Evolutionary conservation across 2,888 invertebrate species (phyloP).

Genomic region (Ornithoptera alexandrae): DNA sequence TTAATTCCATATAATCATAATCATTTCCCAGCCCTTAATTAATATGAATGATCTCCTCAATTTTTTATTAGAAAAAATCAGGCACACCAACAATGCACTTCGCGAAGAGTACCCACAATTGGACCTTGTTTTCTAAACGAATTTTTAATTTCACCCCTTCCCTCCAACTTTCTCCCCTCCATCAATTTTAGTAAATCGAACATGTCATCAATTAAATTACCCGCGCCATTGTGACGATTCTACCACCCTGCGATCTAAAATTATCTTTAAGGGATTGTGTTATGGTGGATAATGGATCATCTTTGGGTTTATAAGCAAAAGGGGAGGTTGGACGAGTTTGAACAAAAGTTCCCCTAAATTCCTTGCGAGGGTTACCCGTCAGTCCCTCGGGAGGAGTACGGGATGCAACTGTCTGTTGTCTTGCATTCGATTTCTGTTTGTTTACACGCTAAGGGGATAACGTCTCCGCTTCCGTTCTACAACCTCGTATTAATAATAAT

Average conservation of each 20-base stretch:
- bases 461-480: conserved; percentile 20
- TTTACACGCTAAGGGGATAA: conserved; percentile 43
- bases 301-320: conserved; percentile 18
- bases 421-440: conserved; percentile 58
- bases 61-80: background rate
- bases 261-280: conserved; percentile 19
- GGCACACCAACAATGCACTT: conserved; percentile 6
- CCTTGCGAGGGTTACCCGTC: conserved; percentile 48
- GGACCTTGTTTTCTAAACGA: conserved; percentile 34
- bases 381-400: conserved; percentile 53
- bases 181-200: conserved; percentile 73
- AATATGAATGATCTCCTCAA: background rate
- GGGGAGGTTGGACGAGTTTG: conserved; percentile 45
- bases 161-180: conserved; percentile 43
- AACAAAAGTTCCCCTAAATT: conserved; percentile 54
- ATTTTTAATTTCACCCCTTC: conserved; percentile 44
- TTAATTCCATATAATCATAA: background rate
- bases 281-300: conserved; percentile 30
- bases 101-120: conserved; percentile 19
- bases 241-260: conserved; percentile 27
- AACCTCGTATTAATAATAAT: background rate
- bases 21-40: background rate
- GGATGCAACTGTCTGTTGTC: conserved; percentile 57
- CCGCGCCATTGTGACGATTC: conserved; percentile 60
- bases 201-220: conserved; percentile 78